Percentiles rank a stretch among this genome's conserved stretches.
phyloP scores from a whole-genome alignment of 2,113 vertebrate genomes.

The Phalacrocorax aristotelis region DNA sequence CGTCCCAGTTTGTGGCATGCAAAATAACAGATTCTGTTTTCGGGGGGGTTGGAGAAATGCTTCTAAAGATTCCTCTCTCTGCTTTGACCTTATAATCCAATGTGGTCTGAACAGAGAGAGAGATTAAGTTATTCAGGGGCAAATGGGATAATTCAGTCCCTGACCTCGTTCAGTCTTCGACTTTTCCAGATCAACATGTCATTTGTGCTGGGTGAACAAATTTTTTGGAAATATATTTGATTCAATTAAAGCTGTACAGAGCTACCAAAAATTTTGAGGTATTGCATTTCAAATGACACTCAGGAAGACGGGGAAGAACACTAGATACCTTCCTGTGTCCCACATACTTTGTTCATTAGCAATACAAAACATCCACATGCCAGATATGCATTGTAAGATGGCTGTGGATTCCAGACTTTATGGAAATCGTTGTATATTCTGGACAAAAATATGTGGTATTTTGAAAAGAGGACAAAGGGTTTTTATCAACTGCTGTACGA shows the following conservation, averaged over 20 bases:
- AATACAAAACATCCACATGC: neutral
- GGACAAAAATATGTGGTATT: neutral
- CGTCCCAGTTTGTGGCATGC: slow-evolving; percentile 1
- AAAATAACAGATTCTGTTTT: slow-evolving; percentile 57
- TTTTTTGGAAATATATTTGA: slow-evolving; percentile 36
- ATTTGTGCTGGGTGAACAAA: slow-evolving; percentile 62
- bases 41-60: slow-evolving; percentile 41
- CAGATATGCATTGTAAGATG: neutral
- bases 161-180: slow-evolving; percentile 53
- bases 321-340: accelerated
- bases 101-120: slow-evolving; percentile 66
- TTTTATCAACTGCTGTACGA: neutral
- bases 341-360: neutral
- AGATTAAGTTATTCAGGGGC: slow-evolving; percentile 68
- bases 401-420: neutral
- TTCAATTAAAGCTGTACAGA: slow-evolving; percentile 39
- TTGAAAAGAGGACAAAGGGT: neutral
- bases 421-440: neutral
- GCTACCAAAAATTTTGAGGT: neutral
- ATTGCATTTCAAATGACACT: neutral
- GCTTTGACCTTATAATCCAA: slow-evolving; percentile 74
- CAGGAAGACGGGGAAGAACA: neutral
- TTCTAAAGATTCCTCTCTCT: slow-evolving; percentile 62
- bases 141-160: slow-evolving; percentile 68
- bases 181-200: slow-evolving; percentile 61